A percentile compares a stretch with the other conserved stretches of the same genome.
Evolutionary conservation across 2,888 invertebrate genomes (phyloP).

Genomic region (Colletes collaris): DNA sequence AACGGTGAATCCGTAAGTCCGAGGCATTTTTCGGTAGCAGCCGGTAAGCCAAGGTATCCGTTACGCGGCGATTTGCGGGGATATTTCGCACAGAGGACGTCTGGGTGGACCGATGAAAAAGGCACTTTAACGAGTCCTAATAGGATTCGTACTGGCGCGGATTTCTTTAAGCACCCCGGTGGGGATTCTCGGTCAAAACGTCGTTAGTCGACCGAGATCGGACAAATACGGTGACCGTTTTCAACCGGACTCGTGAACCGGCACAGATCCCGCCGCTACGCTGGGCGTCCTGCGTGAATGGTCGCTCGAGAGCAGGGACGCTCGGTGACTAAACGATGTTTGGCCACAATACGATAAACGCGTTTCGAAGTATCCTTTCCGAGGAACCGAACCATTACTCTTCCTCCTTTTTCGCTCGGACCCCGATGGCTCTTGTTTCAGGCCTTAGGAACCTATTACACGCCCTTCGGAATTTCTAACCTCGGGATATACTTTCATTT

Average conservation of each 20-base stretch:
- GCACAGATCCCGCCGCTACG: constrained; percentile 48
- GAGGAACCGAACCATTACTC: background rate
- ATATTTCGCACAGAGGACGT: constrained; percentile 23
- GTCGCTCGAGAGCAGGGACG: constrained; percentile 65
- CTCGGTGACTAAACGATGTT: constrained; percentile 73
- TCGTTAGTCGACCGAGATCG: constrained; percentile 58
- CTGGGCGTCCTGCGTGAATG: constrained; percentile 64
- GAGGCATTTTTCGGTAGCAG: constrained; percentile 18
- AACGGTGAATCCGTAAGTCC: constrained; percentile 10
- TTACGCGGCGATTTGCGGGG: constrained; percentile 53
- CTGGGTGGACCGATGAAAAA: constrained; percentile 40
- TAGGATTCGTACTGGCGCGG: constrained; percentile 63
- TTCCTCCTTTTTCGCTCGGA: constrained; percentile 18
- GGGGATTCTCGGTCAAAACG: constrained; percentile 63
- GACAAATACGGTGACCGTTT: constrained; percentile 26
- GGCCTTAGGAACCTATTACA: background rate
- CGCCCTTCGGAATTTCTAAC: background rate
- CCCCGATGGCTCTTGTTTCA: constrained; percentile 6
- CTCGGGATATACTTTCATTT: too few relatives aligned
- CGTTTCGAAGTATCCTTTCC: background rate
- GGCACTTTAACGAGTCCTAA: constrained; percentile 67
- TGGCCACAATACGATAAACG: constrained; percentile 72
- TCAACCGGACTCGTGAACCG: constrained; percentile 38
- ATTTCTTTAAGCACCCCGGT: constrained; percentile 33
- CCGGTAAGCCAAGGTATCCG: constrained; percentile 64